Base-by-base conservation (phyloP, 2,888 invertebrate genomes). In the Formica aserva region DNA sequence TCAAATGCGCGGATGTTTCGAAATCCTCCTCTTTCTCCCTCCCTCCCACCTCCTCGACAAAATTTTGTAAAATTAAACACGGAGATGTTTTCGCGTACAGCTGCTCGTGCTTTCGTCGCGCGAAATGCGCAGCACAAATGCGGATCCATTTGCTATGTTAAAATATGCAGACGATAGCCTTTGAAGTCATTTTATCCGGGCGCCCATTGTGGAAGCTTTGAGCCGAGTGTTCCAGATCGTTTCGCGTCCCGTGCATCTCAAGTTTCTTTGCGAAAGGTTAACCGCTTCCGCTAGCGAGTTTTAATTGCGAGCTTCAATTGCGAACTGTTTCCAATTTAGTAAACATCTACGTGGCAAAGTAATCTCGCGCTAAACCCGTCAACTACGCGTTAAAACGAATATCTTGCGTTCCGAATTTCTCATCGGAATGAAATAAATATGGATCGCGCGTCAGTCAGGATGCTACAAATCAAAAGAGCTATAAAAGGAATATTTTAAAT, bases 181-280 rank as follows among this genome's bases (percentile, higher is more conserved):
- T 80, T 80, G 78, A 80, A 80, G 78, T 80, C 72, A 60, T 72
- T 80, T 52, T 72, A 72, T 13, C 72, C 78, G 60, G 45, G 18
- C 72, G n/a, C 72, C 60, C 60, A 48, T 80, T 72, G 78, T 60
- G 72, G 74, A 62, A 48, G 78, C 78, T 80, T 26, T 72, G 72
- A 62, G 72, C 48, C 60, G 78, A 80, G 78, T 62, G 60, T 60
- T 80, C 72, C 60, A 45, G 72, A 80, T 72, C 78, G 78, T 60
- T 78, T 78, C 67, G 67, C 77, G 78, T 78, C 67, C 69, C 55
- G 78, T 32, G 72, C 67, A 80, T 80, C 78, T 80, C 78, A 45
- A 80, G 78, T 80, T 80, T 80, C 78, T 72, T 80, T 72, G 45
- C 72, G 45, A 80, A 80, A 80, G 78, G 78, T 72, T 80, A 80